Conservation (phyloP, 2,113 vertebrate genomes). For the Ciconia stormi region DNA sequence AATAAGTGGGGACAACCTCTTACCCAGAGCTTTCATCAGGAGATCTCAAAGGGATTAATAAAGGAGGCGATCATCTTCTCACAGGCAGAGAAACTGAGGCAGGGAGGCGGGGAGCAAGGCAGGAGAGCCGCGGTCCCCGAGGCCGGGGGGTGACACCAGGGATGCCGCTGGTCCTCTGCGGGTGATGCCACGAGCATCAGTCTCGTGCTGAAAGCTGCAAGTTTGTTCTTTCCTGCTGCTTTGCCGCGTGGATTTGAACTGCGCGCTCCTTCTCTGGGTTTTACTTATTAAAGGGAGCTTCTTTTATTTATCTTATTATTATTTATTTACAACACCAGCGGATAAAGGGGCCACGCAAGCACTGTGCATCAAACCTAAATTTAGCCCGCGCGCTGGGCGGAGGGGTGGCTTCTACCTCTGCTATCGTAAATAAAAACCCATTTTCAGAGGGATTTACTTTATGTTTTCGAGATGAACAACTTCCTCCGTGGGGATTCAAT, state of each 20-base stretch:
- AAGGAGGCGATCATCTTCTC: neutral
- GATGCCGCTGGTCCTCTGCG: neutral
- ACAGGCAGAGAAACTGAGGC: neutral
- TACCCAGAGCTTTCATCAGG: neutral
- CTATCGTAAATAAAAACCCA: neutral
- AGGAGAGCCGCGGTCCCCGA: neutral
- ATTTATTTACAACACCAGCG: neutral
- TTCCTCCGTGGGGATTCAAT: neutral
- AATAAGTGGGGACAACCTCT: neutral
- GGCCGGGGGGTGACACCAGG: neutral
- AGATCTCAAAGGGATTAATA: neutral
- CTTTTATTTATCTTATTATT: neutral
- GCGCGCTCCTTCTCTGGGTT: neutral
- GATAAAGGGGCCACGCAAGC: neutral
- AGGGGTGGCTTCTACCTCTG: neutral
- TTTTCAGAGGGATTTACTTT: neutral
- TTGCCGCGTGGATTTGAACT: neutral
- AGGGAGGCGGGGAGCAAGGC: neutral
- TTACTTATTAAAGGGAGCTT: neutral
- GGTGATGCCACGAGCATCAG: neutral
- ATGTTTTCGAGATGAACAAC: neutral
- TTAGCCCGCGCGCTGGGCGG: neutral
- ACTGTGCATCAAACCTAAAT: neutral
- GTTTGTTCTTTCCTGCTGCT: neutral
- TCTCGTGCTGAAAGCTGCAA: neutral